Conservation (phyloP, 2,113 vertebrate species). For the Microcebus lehilahytsara region DNA sequence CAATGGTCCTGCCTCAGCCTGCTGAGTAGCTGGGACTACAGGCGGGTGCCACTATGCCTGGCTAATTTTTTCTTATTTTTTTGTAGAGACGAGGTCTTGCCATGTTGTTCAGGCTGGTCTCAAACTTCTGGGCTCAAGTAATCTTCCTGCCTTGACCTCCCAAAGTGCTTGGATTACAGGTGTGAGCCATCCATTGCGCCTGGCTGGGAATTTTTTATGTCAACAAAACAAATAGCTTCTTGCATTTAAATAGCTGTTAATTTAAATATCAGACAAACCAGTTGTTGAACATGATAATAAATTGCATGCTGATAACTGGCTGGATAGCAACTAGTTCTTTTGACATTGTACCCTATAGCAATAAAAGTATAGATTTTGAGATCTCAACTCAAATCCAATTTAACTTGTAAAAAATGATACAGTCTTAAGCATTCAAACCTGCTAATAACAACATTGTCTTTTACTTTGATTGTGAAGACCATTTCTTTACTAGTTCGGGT, state of each 20-base stretch:
- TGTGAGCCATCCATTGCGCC: not conserved
- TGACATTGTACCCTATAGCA: not conserved
- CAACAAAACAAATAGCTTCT: not conserved
- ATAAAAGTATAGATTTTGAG: not conserved
- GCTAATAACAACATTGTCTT: not conserved
- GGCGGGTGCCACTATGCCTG: fast-evolving
- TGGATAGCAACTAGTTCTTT: not conserved
- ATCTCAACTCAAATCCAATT: not conserved
- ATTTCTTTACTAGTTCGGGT: not conserved
- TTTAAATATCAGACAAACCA: slow-evolving; percentile 4
- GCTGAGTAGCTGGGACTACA: too few species aligned
- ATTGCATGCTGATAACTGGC: not conserved
- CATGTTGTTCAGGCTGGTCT: too few species aligned
- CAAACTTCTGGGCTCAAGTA: too few species aligned
- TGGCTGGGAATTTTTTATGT: not conserved
- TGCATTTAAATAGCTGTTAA: not conserved
- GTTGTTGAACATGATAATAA: not conserved
- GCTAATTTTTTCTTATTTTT: too few species aligned
- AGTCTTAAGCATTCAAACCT: not conserved
- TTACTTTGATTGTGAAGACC: not conserved
- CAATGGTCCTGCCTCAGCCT: too few species aligned
- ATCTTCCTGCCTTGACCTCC: too few species aligned
- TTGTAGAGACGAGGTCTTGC: too few species aligned
- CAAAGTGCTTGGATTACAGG: too few species aligned
- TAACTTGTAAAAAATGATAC: not conserved